Base-by-base conservation (phyloP, 2,888 invertebrate genomes). In the Hermaeophaga mercurialis region DNA sequence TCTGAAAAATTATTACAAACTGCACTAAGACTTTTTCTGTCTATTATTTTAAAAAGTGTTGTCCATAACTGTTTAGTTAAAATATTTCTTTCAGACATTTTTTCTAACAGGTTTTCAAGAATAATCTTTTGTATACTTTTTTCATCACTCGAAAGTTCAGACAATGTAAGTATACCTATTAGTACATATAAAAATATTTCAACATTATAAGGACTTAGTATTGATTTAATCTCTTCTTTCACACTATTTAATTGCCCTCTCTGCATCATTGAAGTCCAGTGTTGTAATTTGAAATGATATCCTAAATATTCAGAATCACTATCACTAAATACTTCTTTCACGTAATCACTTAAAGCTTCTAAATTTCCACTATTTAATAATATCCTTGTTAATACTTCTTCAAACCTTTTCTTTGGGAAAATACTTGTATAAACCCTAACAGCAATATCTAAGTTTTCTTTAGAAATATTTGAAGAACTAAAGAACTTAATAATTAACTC, bases 401-500 rank as follows among this genome's bases (percentile, higher is more conserved):
- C 70, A 3, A 83, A 71, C 64, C 81, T 74, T 14, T 78, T 71
- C 58, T 69, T 67, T 2, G 80, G 76, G 62, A 76, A 77, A 19
- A 76, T 55, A 9, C 72, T 70, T 1, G 76, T 69, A 61, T 82
- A 83, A 22, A 80, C 67, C 58, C 76, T 71, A n/a, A 82, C 56
- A 36, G 80, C 75, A 52, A 76, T 70, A 62, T 81, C 79, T n/a
- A 79, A 66, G 18, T 70, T 64, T 34, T 70, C 66, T 9, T 71
- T 70, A 4, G 75, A 44, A 18, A 79, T 59, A 31, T 65, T 57
- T 11, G 65, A 54, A 56, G 72, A 70, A 58, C 73, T 76, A 36
- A 83, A 70, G 64, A 79, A 79, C 57, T 76, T 73, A 60, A 72
- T 72, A 22, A 83, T 70, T 41, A 83, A 68, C 59, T 75, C 72